These are phyloP conservation scores for Lamellibrachia columna DNA, from an alignment of 2,888 invertebrate genomes.

Conservation along the genomic window DNA sequence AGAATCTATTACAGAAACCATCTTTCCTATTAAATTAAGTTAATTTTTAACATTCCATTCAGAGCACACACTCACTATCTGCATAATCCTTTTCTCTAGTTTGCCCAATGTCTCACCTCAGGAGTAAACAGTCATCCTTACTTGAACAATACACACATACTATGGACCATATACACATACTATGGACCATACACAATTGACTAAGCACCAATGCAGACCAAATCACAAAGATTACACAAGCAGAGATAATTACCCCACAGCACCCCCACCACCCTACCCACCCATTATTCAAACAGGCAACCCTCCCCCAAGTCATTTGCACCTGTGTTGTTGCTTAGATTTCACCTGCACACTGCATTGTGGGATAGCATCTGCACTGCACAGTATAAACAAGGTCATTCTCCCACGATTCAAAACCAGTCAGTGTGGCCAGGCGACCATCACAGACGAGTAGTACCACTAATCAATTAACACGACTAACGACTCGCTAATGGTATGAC, in stretches of 20 bases:
- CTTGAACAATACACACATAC: too few species aligned
- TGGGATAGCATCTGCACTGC: not conserved
- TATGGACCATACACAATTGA: not conserved
- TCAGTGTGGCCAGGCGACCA: not conserved
- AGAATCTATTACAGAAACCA: not conserved
- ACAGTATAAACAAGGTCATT: constrained; percentile 16
- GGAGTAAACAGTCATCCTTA: not conserved
- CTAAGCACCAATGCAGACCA: not conserved
- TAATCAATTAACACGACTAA: constrained; percentile 6
- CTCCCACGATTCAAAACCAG: not conserved
- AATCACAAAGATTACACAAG: not conserved
- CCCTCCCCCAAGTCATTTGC: not conserved
- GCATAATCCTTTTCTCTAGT: not conserved
- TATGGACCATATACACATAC: not conserved
- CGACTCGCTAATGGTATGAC: not conserved
- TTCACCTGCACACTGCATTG: not conserved
- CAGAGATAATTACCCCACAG: not conserved
- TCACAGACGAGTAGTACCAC: not conserved
- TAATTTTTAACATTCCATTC: too few species aligned
- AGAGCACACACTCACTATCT: not conserved
- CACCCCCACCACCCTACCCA: not conserved
- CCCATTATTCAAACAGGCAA: not conserved
- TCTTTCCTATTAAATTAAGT: not conserved
- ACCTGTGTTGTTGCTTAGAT: not conserved
- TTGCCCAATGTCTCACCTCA: not conserved